Base-by-base conservation (phyloP, 2,888 invertebrate genomes). In the Tridacna crocea region DNA sequence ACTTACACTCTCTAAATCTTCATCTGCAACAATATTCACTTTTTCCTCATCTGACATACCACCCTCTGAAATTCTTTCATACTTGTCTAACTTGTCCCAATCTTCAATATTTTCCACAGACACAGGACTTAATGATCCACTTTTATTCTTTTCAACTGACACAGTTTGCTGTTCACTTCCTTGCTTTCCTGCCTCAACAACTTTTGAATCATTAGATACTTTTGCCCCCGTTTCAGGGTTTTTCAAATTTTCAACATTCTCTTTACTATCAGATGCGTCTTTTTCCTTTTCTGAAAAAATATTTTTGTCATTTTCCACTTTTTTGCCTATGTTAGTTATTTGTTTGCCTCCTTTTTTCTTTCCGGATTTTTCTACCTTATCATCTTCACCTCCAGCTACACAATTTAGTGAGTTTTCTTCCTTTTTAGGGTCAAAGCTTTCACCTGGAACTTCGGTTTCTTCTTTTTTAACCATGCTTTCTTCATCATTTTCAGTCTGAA, bases 1-100 rank as follows among this genome's bases (percentile, higher is more conserved):
- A 46, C 83, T 84, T 3, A 84, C 77, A 81, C 77, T 82, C 61
- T 84, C 84, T 51, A 84, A 73, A 48, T 81, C 77, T 27, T 74
- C 74, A 55, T 75, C 51, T 47, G 63, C 58, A n/a, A 68, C 26
- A 65, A 17, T 47, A 13, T 24, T 63, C 17, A n/a, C 19, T 2
- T 63, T 26, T n/a, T 75, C 65, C 12, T 77, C 74, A 24, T 70
- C 70, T 27, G 78, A 75, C 58, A 72, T 11, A 22, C 75, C 80
- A 72, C 61, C 78, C 19, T 84, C 84, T 26, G 84, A 84, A 26
- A 84, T 65, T 22, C 48, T 75, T 46, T 84, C 84, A 79, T 84
- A 84, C 47, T 48, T 80, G 15, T 81, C 80, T 75, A 81, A 78
- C 47, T 78, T 72, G 26, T 84, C 80, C 84, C 84, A 84, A 60